These are phyloP conservation scores for Galleria mellonella DNA, from an alignment of 1,140 invertebrate species.

Conservation along the genomic window DNA sequence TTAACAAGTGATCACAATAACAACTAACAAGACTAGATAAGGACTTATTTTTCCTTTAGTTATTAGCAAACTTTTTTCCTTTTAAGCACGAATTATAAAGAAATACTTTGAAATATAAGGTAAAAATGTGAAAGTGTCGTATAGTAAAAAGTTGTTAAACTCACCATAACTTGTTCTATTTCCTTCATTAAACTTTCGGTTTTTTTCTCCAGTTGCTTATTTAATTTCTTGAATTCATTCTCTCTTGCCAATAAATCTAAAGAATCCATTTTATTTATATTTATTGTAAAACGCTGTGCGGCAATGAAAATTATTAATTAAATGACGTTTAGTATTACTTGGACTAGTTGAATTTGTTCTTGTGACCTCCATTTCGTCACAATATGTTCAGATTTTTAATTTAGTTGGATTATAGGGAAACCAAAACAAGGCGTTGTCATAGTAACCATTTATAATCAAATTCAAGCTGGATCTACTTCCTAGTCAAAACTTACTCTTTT, in stretches of 20 bases:
- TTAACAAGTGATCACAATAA: too few relatives aligned
- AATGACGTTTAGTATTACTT: too few relatives aligned
- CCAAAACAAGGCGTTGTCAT: slow-evolving; percentile 26
- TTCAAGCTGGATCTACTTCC: background rate
- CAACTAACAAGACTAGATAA: too few relatives aligned
- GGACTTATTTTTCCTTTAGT: too few relatives aligned
- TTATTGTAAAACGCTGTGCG: background rate
- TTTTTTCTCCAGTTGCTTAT: slow-evolving; percentile 62
- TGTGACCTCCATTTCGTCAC: background rate
- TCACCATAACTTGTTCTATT: slow-evolving; percentile 60
- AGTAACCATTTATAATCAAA: slow-evolving; percentile 19
- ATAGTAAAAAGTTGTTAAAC: slow-evolving; percentile 11
- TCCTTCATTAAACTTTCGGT: slow-evolving; percentile 60
- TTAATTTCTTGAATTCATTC: slow-evolving; percentile 62
- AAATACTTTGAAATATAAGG: too few relatives aligned
- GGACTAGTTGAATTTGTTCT: too few relatives aligned
- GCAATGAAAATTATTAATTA: too few relatives aligned
- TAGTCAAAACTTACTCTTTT: slow-evolving; percentile 5
- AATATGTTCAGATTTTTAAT: slow-evolving; percentile 3
- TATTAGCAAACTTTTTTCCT: too few relatives aligned
- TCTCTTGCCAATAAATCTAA: slow-evolving; percentile 51
- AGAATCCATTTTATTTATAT: slow-evolving; percentile 35
- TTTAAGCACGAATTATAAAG: too few relatives aligned
- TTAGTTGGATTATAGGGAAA: slow-evolving; percentile 14
- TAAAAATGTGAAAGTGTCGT: too few relatives aligned